Conservation (phyloP, 2,797 vertebrate genomes). For the Numenius phaeopus region DNA sequence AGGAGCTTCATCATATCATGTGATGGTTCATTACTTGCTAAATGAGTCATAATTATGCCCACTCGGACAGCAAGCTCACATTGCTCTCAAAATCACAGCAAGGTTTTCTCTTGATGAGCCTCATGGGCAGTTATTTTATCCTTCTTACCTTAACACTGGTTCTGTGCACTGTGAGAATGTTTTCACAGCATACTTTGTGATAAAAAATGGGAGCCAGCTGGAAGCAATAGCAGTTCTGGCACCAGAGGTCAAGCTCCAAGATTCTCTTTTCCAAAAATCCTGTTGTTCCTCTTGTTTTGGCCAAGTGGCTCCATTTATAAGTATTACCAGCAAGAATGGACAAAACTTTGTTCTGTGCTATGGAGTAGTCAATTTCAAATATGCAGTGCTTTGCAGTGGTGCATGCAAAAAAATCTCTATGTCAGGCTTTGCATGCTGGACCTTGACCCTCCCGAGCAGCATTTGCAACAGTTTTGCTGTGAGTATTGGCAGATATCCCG, state of each 20-base stretch:
- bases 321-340: background rate
- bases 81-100: conserved; percentile 17
- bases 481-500: background rate
- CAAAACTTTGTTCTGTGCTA: background rate
- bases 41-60: background rate
- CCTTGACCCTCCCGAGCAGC: background rate
- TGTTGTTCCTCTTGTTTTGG: background rate
- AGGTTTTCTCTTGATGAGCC: conserved; percentile 9
- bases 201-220: background rate
- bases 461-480: background rate
- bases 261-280: background rate
- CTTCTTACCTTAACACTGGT: background rate
- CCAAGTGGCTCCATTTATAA: background rate
- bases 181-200: background rate
- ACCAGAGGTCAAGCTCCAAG: background rate
- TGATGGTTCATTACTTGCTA: conserved; percentile 4
- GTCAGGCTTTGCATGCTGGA: background rate
- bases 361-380: background rate
- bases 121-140: background rate
- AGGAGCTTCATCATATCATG: background rate
- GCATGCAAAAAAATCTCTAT: background rate
- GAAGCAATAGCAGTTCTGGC: background rate
- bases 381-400: background rate
- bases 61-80: background rate
- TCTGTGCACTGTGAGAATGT: background rate